These are phyloP conservation scores for Tetragonisca angustula DNA, from an alignment of 2,888 invertebrate species.

Conservation along the genomic window DNA sequence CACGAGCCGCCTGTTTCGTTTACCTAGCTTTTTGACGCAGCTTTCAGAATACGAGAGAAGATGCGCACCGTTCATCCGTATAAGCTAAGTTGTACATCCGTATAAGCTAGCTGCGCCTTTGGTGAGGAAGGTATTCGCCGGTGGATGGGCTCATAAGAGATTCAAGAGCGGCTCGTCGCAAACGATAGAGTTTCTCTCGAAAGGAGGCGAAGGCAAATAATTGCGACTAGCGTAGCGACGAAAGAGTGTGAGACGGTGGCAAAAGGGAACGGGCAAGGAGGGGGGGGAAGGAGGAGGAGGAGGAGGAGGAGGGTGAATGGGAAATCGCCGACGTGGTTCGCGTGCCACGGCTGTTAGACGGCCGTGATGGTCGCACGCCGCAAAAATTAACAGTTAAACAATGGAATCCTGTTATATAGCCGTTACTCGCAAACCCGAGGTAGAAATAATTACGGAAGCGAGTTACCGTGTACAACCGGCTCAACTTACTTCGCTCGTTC, in stretches of 20 bases:
- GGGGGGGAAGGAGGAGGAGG: not conserved
- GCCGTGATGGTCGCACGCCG: conserved; percentile 69
- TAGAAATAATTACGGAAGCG: conserved; percentile 77
- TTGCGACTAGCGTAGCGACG: conserved; percentile 67
- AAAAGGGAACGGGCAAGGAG: too few species aligned
- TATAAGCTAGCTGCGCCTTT: conserved; percentile 50
- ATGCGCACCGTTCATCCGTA: conserved; percentile 52
- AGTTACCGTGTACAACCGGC: conserved; percentile 59
- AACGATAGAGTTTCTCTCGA: conserved; percentile 63
- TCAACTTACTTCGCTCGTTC: conserved; percentile 40
- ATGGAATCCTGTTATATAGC: conserved; percentile 76
- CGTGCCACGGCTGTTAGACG: conserved; percentile 67
- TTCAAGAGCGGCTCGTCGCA: conserved; percentile 61
- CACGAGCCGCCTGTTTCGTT: conserved; percentile 21
- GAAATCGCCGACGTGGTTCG: conserved; percentile 54
- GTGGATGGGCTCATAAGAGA: conserved; percentile 60
- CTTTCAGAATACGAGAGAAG: conserved; percentile 41
- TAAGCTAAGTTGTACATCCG: conserved; percentile 50
- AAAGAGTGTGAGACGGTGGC: conserved; percentile 6
- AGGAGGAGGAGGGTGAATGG: not conserved
- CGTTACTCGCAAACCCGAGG: conserved; percentile 75
- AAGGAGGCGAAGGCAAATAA: conserved; percentile 67
- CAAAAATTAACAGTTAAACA: conserved; percentile 81
- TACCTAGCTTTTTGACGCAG: conserved; percentile 15
- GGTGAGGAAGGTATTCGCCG: conserved; percentile 58